These are phyloP conservation scores for Loxodonta africana DNA, from an alignment of 2,113 vertebrate genomes.

Conservation along the genomic window DNA sequence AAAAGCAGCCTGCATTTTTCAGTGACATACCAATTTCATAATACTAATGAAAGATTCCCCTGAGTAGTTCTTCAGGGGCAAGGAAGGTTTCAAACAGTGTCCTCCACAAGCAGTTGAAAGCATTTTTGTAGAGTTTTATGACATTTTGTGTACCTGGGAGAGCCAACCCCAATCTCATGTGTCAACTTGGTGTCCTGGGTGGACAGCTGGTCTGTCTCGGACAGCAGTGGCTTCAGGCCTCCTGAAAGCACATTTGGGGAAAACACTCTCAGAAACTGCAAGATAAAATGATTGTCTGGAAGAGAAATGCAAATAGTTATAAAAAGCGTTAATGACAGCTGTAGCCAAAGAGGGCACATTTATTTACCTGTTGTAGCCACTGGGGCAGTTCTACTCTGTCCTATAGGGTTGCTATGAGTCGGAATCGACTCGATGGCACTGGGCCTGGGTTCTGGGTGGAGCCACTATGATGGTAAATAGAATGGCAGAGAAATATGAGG, in stretches of 20 bases:
- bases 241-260: accelerated
- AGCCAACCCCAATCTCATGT: not conserved
- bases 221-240: accelerated
- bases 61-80: accelerated
- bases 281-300: not conserved
- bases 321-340: accelerated
- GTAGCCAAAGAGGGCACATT: not conserved
- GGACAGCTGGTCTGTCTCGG: not conserved
- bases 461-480: not conserved
- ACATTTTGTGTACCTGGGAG: not conserved
- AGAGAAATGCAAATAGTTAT: not conserved
- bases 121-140: not conserved
- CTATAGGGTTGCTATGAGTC: too few relatives aligned
- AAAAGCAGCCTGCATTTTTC: not conserved
- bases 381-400: not conserved
- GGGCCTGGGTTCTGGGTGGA: not conserved
- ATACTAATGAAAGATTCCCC: too few relatives aligned
- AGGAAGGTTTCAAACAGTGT: accelerated
- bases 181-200: not conserved
- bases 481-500: slow-evolving; percentile 4
- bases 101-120: not conserved
- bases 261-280: not conserved
- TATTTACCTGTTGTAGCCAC: not conserved
- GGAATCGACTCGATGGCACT: too few relatives aligned
- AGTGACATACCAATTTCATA: not conserved